Conservation (phyloP, 1,140 invertebrate genomes). For the Charaxes varanes region DNA sequence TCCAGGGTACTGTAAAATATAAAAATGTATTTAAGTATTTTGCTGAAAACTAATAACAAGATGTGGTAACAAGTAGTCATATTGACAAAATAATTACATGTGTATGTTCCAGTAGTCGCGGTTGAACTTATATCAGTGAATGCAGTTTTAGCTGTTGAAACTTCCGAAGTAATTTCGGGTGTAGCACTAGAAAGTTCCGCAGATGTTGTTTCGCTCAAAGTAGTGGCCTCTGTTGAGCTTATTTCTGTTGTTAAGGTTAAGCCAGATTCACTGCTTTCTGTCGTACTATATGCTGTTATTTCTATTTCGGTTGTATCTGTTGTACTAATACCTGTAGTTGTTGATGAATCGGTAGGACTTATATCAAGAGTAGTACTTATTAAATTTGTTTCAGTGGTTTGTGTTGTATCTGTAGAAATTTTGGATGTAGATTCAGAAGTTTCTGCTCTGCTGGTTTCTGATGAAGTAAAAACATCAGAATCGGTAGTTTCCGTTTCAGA, state of each 20-base stretch:
- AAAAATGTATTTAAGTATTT: slow-evolving; percentile 1
- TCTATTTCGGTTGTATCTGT: slow-evolving; percentile 3
- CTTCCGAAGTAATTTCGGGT: slow-evolving; percentile 3
- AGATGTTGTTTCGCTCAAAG: slow-evolving; percentile 1
- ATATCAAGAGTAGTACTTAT: too few species aligned
- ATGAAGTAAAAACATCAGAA: too few species aligned
- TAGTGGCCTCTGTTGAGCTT: slow-evolving; percentile 2
- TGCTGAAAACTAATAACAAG: background rate
- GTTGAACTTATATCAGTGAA: slow-evolving; percentile 4
- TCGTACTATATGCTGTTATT: slow-evolving; percentile 1
- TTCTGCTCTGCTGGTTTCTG: too few species aligned
- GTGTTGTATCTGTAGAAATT: too few species aligned
- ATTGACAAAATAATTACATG: background rate
- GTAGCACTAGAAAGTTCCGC: slow-evolving; percentile 9
- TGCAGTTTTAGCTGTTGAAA: background rate
- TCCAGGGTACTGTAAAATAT: slow-evolving; percentile 35
- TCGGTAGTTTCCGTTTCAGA: too few species aligned
- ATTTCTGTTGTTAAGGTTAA: slow-evolving; percentile 6
- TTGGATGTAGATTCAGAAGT: too few species aligned
- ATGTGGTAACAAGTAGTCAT: slow-evolving; percentile 1
- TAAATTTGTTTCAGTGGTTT: too few species aligned
- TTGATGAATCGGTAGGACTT: slow-evolving; percentile 6
- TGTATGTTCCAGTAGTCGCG: too few species aligned
- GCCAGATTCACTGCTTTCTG: slow-evolving; percentile 6
- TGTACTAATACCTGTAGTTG: slow-evolving; percentile 2